Percentiles rank a stretch among this genome's conserved stretches.
These are phyloP conservation scores for Palythoa caribaeorum DNA, from an alignment of 92 coral and sea anemone species.

Conservation along the genomic window DNA sequence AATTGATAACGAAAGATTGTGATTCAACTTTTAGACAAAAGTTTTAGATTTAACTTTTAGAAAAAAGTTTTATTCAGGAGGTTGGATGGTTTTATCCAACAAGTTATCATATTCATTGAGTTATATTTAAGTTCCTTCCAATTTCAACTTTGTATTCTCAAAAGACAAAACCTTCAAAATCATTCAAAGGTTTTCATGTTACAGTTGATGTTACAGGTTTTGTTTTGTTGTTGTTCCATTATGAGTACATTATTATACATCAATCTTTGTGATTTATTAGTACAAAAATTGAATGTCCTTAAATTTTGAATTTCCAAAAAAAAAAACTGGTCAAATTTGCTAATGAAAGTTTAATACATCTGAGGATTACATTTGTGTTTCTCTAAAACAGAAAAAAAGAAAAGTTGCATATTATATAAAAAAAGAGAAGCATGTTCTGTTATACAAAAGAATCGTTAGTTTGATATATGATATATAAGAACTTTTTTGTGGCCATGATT, in stretches of 20 bases:
- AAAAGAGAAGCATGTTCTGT: constrained; percentile 46
- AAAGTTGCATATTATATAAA: constrained; percentile 36
- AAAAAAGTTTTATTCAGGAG: neutral
- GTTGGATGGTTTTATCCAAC: constrained; percentile 11
- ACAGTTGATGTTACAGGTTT: constrained; percentile 55
- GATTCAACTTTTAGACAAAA: constrained; percentile 45
- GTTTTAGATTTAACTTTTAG: constrained; percentile 39
- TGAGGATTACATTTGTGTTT: neutral
- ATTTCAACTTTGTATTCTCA: constrained; percentile 47
- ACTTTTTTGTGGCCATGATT: constrained; percentile 37
- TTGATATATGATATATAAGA: constrained; percentile 11
- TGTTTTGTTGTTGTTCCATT: constrained; percentile 45
- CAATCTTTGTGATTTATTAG: constrained; percentile 2
- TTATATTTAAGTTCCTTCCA: constrained; percentile 42
- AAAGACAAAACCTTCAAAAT: constrained; percentile 27
- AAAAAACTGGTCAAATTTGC: constrained; percentile 36
- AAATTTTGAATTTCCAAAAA: neutral
- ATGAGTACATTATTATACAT: constrained; percentile 37
- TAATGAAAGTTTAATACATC: constrained; percentile 33
- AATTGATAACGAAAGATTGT: constrained; percentile 49
- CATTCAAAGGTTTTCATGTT: constrained; percentile 57
- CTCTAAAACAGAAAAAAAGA: constrained; percentile 11
- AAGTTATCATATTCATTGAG: neutral
- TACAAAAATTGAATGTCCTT: neutral
- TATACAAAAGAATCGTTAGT: constrained; percentile 54